phyloP scores from a whole-genome alignment of 2,888 invertebrate species.

The Microctonus aethiopoides region DNA sequence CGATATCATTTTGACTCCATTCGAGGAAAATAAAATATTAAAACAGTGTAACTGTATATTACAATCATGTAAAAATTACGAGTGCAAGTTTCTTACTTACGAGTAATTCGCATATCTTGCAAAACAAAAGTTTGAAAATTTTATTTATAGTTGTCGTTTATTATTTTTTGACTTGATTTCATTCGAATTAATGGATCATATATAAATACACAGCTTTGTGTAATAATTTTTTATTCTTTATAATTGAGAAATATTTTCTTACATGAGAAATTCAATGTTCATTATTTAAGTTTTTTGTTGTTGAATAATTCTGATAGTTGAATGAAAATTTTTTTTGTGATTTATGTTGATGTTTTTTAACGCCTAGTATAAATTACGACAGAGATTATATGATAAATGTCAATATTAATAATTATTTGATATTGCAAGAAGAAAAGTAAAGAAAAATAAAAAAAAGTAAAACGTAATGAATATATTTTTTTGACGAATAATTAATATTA shows the following conservation, averaged over 20 bases:
- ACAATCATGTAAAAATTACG: conserved; percentile 44
- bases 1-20: conserved; percentile 40
- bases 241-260: conserved; percentile 20
- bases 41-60: conserved; percentile 30
- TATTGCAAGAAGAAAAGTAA: not conserved
- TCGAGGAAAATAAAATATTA: conserved; percentile 32
- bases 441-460: conserved; percentile 19
- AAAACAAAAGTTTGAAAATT: conserved; percentile 50
- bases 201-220: conserved; percentile 12
- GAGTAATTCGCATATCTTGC: conserved; percentile 47
- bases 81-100: conserved; percentile 50
- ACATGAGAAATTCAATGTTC: conserved; percentile 53
- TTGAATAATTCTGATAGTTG: conserved; percentile 53
- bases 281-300: conserved; percentile 54
- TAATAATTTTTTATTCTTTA: conserved; percentile 5
- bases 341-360: conserved; percentile 56
- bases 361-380: conserved; percentile 49
- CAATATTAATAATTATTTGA: conserved; percentile 39
- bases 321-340: conserved; percentile 50
- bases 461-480: not conserved
- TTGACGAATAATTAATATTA: conserved; percentile 33
- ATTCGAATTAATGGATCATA: conserved; percentile 46
- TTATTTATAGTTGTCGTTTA: conserved; percentile 40
- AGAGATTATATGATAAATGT: conserved; percentile 60
- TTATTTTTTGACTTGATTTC: conserved; percentile 63